Percentiles rank a stretch among this genome's conserved stretches.
Conservation (phyloP, 2,113 vertebrate species). For the Oryzias woworae region DNA sequence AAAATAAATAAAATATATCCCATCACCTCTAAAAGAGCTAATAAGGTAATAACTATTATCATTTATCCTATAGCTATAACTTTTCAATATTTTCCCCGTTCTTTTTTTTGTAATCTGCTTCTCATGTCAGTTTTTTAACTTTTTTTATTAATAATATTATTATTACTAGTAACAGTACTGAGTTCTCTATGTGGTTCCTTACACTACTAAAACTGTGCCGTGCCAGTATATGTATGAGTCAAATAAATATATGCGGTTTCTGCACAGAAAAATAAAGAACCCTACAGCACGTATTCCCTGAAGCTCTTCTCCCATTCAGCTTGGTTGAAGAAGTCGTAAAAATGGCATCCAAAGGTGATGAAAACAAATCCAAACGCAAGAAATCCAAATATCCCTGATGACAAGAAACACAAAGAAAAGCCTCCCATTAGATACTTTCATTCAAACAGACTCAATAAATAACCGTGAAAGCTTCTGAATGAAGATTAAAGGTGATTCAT, state of each 20-base stretch:
- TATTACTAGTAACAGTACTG: too few relatives aligned
- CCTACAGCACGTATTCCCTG: slow-evolving; percentile 96
- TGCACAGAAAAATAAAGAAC: slow-evolving; percentile 18
- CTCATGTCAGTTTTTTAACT: too few relatives aligned
- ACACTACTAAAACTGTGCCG: too few relatives aligned
- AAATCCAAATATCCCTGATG: slow-evolving; percentile 94
- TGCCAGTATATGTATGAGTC: too few relatives aligned
- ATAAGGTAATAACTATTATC: too few relatives aligned
- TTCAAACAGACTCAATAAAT: neutral
- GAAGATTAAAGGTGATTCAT: neutral
- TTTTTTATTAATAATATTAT: too few relatives aligned
- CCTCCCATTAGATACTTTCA: neutral
- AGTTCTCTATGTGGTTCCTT: too few relatives aligned
- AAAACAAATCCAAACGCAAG: slow-evolving; percentile 95
- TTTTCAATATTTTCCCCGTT: too few relatives aligned
- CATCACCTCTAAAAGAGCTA: too few relatives aligned
- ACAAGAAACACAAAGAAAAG: slow-evolving; percentile 6
- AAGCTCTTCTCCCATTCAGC: slow-evolving; percentile 97
- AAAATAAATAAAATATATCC: too few relatives aligned
- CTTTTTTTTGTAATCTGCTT: too few relatives aligned
- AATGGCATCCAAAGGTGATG: slow-evolving; percentile 97
- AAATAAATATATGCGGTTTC: neutral
- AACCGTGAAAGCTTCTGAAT: neutral
- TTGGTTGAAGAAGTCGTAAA: slow-evolving; percentile 99
- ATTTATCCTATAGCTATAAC: too few relatives aligned